Evolutionary conservation across 2,797 vertebrate species (phyloP).

Genomic region (Acomys russatus): DNA sequence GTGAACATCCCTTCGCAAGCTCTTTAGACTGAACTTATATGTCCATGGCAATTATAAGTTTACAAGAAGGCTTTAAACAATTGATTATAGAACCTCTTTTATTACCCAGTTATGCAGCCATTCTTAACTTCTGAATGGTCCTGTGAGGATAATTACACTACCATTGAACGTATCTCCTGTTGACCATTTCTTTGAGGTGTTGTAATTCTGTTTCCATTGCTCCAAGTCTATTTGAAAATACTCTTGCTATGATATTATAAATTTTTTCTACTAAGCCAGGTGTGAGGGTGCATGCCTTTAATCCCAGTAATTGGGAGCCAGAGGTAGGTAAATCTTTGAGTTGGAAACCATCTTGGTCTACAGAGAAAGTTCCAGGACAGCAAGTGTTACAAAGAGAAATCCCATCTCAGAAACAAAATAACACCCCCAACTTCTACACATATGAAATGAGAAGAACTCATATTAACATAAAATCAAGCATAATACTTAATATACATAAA

Average conservation of each 20-base stretch:
- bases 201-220: background rate
- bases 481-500: background rate
- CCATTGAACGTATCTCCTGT: background rate
- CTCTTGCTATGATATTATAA: background rate
- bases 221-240: conserved; percentile 32
- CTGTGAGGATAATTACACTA: background rate
- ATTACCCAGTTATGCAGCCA: conserved; percentile 14
- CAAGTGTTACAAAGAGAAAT: background rate
- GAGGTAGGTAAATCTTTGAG: background rate
- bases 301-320: background rate
- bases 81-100: background rate
- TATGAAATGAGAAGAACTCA: background rate
- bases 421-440: background rate
- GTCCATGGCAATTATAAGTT: background rate
- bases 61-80: background rate
- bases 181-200: background rate
- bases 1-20: background rate
- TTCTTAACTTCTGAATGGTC: background rate
- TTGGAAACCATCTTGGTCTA: background rate
- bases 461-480: background rate
- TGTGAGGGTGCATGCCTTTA: background rate
- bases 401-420: background rate
- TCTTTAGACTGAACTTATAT: background rate
- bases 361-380: background rate
- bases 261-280: background rate